Percentiles rank a stretch among this genome's conserved stretches.
phyloP scores from a whole-genome alignment of 2,888 invertebrate species.

The Lissonota sp. region DNA sequence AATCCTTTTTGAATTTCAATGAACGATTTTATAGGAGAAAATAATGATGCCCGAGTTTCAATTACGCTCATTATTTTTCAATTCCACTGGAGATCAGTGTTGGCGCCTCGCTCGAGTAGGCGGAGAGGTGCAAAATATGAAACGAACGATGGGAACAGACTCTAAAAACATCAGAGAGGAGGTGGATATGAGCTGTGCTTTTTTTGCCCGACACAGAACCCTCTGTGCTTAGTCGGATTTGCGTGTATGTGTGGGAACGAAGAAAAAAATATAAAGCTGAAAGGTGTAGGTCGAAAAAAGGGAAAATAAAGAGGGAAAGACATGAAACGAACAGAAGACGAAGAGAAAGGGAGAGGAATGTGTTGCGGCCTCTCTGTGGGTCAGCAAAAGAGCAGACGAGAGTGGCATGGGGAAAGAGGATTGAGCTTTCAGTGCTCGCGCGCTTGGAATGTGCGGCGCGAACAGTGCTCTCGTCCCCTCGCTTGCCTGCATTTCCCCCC shows the following conservation, averaged over 20 bases:
- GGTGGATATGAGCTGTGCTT: too few relatives aligned
- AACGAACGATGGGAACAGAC: neutral
- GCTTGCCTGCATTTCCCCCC: neutral
- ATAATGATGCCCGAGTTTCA: constrained; percentile 18
- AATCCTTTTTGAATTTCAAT: neutral
- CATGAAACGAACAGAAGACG: neutral
- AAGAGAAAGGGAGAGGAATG: constrained; percentile 14
- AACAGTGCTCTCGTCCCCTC: constrained; percentile 40
- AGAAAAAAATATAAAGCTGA: constrained; percentile 33
- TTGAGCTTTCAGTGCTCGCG: constrained; percentile 53
- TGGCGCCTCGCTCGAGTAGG: neutral
- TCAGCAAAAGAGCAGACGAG: constrained; percentile 39
- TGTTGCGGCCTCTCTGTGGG: constrained; percentile 31
- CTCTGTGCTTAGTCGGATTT: neutral
- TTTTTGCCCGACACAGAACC: neutral
- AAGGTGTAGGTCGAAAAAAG: constrained; percentile 49
- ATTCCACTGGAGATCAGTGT: constrained; percentile 24
- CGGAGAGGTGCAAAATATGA: constrained; percentile 3
- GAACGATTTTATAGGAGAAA: constrained; percentile 28
- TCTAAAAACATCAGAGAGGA: too few relatives aligned
- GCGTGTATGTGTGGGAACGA: constrained; percentile 2
- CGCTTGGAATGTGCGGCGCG: constrained; percentile 50
- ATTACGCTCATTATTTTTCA: constrained; percentile 35
- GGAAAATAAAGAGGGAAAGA: constrained; percentile 33
- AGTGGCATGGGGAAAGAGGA: constrained; percentile 1